phyloP scores from a whole-genome alignment of 2,113 vertebrate genomes.

The Cichladusa arquata region DNA sequence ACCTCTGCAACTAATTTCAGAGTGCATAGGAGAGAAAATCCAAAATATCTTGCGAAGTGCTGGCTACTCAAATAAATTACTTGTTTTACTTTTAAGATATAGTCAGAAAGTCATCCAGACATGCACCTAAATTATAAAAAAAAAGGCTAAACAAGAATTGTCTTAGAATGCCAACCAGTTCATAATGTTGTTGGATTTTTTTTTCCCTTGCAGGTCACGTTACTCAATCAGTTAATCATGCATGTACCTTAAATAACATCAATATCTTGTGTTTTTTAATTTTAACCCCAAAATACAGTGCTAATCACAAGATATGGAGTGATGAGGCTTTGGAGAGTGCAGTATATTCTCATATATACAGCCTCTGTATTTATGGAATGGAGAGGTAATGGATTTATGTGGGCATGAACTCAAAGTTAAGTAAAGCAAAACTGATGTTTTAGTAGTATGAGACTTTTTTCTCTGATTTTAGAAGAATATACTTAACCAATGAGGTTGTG shows the following conservation, averaged over 20 bases:
- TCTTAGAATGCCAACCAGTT: background rate
- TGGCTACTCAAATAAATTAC: background rate
- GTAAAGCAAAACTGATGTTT: background rate
- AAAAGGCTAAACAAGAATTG: background rate
- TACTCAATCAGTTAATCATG: background rate
- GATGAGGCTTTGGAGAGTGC: background rate
- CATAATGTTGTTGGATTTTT: background rate
- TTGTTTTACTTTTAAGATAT: background rate
- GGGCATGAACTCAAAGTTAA: background rate
- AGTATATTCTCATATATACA: background rate
- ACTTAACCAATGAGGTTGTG: background rate
- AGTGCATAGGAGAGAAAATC: background rate
- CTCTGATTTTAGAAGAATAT: background rate
- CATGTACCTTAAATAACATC: background rate
- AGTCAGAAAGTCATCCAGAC: background rate
- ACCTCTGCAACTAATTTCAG: accelerated
- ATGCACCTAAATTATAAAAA: background rate
- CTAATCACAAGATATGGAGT: background rate
- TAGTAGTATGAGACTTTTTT: background rate
- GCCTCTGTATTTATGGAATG: background rate
- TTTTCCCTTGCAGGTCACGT: background rate
- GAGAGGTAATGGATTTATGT: background rate
- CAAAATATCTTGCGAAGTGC: background rate
- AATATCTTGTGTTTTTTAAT: background rate
- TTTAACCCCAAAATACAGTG: background rate